Conservation (phyloP, 2,797 vertebrate genomes). For the Hippocampus kuda region DNA sequence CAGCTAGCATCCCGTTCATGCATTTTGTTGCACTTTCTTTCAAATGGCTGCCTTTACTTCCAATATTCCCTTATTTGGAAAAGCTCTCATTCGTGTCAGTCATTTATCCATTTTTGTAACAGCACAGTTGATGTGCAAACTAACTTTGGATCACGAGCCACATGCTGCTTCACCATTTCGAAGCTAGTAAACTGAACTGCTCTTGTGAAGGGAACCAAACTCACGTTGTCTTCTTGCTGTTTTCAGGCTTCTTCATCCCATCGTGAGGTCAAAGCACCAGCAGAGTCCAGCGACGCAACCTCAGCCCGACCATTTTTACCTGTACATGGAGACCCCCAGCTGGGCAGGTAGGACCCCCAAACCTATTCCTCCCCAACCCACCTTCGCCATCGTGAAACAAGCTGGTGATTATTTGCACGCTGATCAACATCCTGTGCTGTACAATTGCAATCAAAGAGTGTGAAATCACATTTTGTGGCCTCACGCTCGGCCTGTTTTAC, state of each 20-base stretch:
- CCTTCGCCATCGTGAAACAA: no score
- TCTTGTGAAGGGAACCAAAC: neutral
- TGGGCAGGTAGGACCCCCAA: constrained; percentile 63
- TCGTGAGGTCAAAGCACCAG: constrained; percentile 51
- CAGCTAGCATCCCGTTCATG: no score
- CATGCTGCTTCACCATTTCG: neutral
- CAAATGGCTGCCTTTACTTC: no score
- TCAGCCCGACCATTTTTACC: constrained; percentile 53
- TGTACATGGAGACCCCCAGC: constrained; percentile 74
- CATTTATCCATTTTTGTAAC: no score
- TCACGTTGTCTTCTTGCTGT: neutral
- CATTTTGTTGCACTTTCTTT: no score
- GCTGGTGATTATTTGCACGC: neutral
- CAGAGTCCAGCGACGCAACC: constrained; percentile 49
- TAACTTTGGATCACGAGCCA: neutral
- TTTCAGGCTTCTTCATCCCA: constrained; percentile 36
- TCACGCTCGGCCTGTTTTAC: no score
- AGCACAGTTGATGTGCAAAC: no score
- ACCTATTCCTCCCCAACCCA: no score
- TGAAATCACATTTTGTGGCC: neutral
- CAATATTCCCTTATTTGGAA: no score
- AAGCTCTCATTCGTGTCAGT: no score
- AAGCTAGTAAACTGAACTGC: neutral
- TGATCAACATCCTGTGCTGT: neutral
- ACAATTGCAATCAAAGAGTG: neutral